Conservation (phyloP, 2,888 invertebrate species). For the Trachelus tabidus region DNA sequence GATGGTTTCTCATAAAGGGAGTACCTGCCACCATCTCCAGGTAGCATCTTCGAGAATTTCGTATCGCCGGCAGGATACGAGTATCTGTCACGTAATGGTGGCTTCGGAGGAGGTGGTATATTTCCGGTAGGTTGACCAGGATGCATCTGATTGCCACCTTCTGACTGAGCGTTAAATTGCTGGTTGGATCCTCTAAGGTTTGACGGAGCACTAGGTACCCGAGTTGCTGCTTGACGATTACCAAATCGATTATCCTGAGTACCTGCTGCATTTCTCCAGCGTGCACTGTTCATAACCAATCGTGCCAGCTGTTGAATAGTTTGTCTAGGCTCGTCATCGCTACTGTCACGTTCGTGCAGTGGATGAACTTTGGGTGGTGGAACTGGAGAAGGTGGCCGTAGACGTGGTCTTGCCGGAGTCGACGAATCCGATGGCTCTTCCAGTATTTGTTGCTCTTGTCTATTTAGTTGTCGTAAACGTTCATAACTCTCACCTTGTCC, state of each 20-base stretch:
- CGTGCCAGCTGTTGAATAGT: slow-evolving; percentile 59
- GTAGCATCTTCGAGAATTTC: neutral
- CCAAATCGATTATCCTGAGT: neutral
- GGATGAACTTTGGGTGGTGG: slow-evolving; percentile 8
- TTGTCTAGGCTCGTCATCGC: slow-evolving; percentile 41
- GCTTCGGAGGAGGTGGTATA: neutral
- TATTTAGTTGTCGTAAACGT: slow-evolving; percentile 44
- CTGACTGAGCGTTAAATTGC: neutral
- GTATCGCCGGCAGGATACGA: slow-evolving; percentile 33
- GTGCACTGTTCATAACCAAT: slow-evolving; percentile 60
- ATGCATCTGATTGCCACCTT: neutral
- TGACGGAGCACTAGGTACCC: neutral
- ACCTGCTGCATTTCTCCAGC: slow-evolving; percentile 51
- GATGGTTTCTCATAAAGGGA: neutral
- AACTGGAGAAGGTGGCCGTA: neutral
- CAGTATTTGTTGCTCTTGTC: slow-evolving; percentile 22
- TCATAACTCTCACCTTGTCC: slow-evolving; percentile 57
- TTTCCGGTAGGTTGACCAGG: neutral
- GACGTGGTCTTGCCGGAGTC: slow-evolving; percentile 52
- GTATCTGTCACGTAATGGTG: slow-evolving; percentile 40
- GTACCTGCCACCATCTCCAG: neutral
- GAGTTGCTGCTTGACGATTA: neutral
- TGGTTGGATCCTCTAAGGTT: neutral
- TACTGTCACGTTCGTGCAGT: slow-evolving; percentile 12
- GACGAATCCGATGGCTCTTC: slow-evolving; percentile 53